phyloP scores from a whole-genome alignment of 2,888 invertebrate genomes.

The Hirtodrosophila alboralis region DNA sequence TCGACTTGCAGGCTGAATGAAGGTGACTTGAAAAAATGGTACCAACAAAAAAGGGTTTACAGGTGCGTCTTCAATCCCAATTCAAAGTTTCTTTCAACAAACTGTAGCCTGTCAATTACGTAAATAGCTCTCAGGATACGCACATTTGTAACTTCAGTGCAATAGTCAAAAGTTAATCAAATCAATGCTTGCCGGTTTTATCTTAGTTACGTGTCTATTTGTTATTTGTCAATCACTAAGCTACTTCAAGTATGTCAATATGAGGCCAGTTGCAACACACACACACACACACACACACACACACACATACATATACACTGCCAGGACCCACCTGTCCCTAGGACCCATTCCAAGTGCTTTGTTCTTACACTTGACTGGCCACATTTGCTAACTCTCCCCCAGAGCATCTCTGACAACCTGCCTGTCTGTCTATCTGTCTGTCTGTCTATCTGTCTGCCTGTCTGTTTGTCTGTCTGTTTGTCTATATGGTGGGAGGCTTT shows the following conservation, averaged over 20 bases:
- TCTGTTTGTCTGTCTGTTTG: slow-evolving; percentile 24
- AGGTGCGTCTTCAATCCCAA: neutral
- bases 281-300: too few relatives aligned
- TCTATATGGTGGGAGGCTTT: slow-evolving; percentile 16
- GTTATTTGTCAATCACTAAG: slow-evolving; percentile 76
- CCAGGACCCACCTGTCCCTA: neutral
- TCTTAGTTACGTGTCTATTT: slow-evolving; percentile 69
- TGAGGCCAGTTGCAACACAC: slow-evolving; percentile 23
- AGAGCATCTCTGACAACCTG: slow-evolving; percentile 9
- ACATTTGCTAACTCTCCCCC: slow-evolving; percentile 34
- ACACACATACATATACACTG: neutral
- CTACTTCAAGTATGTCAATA: slow-evolving; percentile 59
- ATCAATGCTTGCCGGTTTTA: slow-evolving; percentile 67
- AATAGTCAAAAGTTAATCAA: slow-evolving; percentile 71
- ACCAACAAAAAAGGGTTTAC: neutral
- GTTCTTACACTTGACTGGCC: slow-evolving; percentile 70
- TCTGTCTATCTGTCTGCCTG: slow-evolving; percentile 8
- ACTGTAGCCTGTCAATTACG: slow-evolving; percentile 43
- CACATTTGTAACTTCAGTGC: slow-evolving; percentile 25
- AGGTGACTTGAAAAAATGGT: neutral
- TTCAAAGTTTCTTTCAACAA: neutral
- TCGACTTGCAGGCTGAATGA: slow-evolving; percentile 11
- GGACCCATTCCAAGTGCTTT: slow-evolving; percentile 37
- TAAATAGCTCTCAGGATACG: slow-evolving; percentile 32
- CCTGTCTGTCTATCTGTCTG: neutral